Evolutionary conservation across 2,797 vertebrate species (phyloP), one percentile per base, ranked within the genome.

Genomic region (Staurois parvus): DNA sequence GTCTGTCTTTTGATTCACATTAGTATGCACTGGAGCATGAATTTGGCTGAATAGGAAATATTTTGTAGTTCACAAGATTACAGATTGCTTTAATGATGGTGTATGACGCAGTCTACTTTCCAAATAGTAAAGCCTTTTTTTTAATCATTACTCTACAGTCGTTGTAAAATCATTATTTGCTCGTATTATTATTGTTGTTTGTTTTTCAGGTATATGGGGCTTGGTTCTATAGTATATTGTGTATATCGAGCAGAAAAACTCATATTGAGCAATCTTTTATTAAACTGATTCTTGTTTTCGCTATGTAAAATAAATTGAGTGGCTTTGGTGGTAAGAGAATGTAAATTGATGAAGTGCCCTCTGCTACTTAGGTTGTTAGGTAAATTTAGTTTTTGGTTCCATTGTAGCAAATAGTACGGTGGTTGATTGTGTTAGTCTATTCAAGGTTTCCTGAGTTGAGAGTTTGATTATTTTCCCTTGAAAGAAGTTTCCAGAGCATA

Each of bases 1-100:
- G 76, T 72, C 76, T 84, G 83, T 84, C 76, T 84, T 79, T 84
- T 84, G 76, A 84, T 79, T 73, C 76, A 64, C 76, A 84, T 84
- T 84, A 84, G 76, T 66, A 84, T 72, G 83, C 76, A 84, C 48
- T 84, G 52, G 76, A 84, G 76, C 83, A 37, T 84, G 68, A 79
- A 64, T 84, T 84, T 79, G 83, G 83, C 83, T 84, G 83, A 84
- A 79, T 84, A 79, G 19, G 76, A 84, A 84, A 79, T 84, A 84
- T 79, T 79, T 79, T 84, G 69, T 56, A 84, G 83, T 84, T 84
- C 83, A 84, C 52, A 72, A 72, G 83, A 84, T 79, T 84, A 84
- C 48, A 68, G 73, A 76, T 84, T 84, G 83, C 26, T 67, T 84
- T 84, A 72, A 84, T 84, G 68, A 72, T 78, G 59, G 52, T 72